Evolutionary conservation across 1,140 invertebrate genomes (phyloP).

Genomic region (Lerema accius): DNA sequence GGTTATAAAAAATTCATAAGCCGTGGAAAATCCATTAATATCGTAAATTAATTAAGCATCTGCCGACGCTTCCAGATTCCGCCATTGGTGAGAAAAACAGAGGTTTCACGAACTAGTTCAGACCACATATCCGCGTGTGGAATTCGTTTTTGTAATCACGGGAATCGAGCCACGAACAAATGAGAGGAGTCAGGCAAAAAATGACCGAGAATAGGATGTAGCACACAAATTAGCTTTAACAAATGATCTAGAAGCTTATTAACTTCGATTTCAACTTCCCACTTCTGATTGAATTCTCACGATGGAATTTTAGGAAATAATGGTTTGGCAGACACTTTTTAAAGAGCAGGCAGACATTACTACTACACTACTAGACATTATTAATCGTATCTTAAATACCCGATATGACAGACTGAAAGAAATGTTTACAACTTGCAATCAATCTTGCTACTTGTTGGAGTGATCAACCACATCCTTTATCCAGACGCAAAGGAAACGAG

Average conservation of each 20-base stretch:
- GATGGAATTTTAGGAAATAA: background rate
- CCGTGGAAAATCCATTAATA: background rate
- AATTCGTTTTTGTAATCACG: constrained; percentile 14
- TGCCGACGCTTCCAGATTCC: background rate
- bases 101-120: constrained; percentile 7
- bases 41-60: background rate
- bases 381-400: too few species aligned
- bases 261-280: background rate
- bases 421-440: too few species aligned
- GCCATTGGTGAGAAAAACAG: background rate
- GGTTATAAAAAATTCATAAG: background rate
- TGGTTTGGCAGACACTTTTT: too few species aligned
- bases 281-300: background rate
- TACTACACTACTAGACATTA: too few species aligned
- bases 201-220: background rate
- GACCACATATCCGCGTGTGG: constrained; percentile 6
- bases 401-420: too few species aligned
- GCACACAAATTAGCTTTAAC: background rate
- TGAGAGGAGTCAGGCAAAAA: constrained; percentile 1
- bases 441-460: background rate
- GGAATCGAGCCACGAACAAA: constrained; percentile 1
- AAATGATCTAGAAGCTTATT: background rate
- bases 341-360: too few species aligned
- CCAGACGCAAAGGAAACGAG: background rate
- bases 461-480: background rate